Conservation (phyloP, 2,113 vertebrate species). For the Scomber scombrus region DNA sequence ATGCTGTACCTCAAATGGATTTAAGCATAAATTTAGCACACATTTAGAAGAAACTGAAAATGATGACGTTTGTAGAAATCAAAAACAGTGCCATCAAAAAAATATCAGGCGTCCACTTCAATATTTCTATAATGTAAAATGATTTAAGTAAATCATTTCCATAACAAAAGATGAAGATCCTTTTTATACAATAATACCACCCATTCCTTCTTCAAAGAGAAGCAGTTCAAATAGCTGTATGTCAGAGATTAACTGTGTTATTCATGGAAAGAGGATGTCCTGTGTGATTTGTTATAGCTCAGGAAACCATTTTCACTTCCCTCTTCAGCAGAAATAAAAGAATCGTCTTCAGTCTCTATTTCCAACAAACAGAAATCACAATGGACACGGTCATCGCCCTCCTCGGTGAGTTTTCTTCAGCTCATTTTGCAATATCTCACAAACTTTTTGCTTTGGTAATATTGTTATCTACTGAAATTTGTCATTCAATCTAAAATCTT, state of each 20-base stretch:
- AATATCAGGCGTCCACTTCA: too few species aligned
- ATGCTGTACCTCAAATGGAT: neutral
- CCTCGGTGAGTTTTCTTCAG: slow-evolving; percentile 71
- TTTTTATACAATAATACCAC: neutral
- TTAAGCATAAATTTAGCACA: neutral
- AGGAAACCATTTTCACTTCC: slow-evolving; percentile 68
- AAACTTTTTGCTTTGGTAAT: neutral
- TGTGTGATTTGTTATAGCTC: neutral
- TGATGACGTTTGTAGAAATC: too few species aligned
- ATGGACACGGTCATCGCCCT: slow-evolving; percentile 63
- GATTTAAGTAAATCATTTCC: neutral
- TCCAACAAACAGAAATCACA: neutral
- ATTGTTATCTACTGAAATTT: neutral
- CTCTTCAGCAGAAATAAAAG: slow-evolving; percentile 26
- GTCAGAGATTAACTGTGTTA: neutral
- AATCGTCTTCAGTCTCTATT: neutral
- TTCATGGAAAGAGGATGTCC: slow-evolving; percentile 33
- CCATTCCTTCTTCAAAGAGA: neutral
- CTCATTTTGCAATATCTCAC: neutral
- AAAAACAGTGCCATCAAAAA: too few species aligned
- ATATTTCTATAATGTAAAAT: too few species aligned
- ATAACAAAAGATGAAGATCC: neutral
- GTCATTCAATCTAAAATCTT: neutral
- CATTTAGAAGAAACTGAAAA: neutral
- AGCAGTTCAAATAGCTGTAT: neutral